These are phyloP conservation scores for Boulengeromyrus knoepffleri DNA, from an alignment of 2,113 vertebrate genomes.

Conservation along the genomic window DNA sequence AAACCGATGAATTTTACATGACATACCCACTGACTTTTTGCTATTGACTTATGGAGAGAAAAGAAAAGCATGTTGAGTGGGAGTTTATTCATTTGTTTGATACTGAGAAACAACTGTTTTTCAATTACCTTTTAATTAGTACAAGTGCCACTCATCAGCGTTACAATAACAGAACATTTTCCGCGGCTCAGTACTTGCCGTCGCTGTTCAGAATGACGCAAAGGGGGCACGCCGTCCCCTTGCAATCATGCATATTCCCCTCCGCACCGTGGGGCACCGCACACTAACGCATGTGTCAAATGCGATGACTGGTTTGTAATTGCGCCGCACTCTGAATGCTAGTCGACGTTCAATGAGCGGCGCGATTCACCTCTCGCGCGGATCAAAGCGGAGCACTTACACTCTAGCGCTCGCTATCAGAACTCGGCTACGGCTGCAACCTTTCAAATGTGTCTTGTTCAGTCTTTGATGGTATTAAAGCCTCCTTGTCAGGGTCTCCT, in stretches of 20 bases:
- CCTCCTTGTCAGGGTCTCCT: background rate
- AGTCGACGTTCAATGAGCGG: background rate
- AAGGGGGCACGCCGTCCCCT: background rate
- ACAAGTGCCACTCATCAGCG: background rate
- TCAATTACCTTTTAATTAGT: background rate
- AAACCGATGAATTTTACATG: background rate
- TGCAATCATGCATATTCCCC: background rate
- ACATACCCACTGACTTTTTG: background rate
- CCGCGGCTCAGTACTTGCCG: too few relatives aligned
- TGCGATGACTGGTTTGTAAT: background rate
- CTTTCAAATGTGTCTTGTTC: background rate
- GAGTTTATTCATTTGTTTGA: constrained; percentile 8
- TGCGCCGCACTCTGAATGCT: background rate
- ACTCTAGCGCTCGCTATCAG: background rate
- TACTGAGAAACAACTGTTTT: background rate
- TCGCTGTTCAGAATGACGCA: background rate
- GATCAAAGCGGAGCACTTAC: constrained; percentile 4
- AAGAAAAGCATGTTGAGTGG: background rate
- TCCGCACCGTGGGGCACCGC: background rate
- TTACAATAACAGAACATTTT: background rate
- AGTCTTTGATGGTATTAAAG: background rate
- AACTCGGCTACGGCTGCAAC: background rate
- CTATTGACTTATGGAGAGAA: background rate
- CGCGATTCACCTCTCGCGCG: background rate
- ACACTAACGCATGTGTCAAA: background rate